Conservation (phyloP, 53 echinoderm and acorn worm species). For the Luidia sarsii region DNA sequence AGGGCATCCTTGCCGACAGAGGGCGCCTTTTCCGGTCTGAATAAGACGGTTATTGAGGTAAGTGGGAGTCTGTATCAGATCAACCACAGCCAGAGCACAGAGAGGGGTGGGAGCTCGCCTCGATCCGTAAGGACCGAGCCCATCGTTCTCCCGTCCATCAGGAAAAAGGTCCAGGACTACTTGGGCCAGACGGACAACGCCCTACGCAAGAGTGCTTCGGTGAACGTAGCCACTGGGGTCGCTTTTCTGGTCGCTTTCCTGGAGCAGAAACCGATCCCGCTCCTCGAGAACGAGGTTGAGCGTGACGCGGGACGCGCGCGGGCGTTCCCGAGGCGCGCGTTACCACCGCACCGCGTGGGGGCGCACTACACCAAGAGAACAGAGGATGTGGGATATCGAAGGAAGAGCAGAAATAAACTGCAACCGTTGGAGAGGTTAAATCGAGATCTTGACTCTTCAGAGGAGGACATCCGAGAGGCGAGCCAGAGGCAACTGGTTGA, state of each 20-base stretch:
- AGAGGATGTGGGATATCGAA: neutral
- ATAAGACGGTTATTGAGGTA: constrained; percentile 30
- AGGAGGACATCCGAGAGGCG: neutral
- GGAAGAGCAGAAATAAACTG: neutral
- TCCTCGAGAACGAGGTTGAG: constrained; percentile 2
- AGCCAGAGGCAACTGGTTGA: neutral
- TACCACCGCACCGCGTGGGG: no score
- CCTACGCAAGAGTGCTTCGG: neutral
- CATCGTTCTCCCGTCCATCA: constrained; percentile 39
- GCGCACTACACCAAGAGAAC: no score
- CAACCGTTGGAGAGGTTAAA: no score
- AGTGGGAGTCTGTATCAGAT: constrained; percentile 31
- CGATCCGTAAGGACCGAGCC: constrained; percentile 43
- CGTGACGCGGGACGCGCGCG: neutral
- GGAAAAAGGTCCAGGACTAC: constrained; percentile 45
- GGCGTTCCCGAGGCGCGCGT: constrained; percentile 23
- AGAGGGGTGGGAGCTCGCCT: neutral
- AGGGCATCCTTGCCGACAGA: neutral
- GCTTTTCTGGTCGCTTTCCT: constrained; percentile 16
- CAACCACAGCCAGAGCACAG: neutral
- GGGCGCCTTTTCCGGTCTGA: constrained; percentile 3
- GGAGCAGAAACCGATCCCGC: constrained; percentile 20
- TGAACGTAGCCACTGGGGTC: constrained; percentile 26
- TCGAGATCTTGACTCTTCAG: neutral
- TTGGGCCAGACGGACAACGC: neutral